Percentiles rank a stretch among this genome's conserved stretches.
These are phyloP conservation scores for Axis porcinus DNA, from an alignment of 2,113 vertebrate species.

Conservation along the genomic window DNA sequence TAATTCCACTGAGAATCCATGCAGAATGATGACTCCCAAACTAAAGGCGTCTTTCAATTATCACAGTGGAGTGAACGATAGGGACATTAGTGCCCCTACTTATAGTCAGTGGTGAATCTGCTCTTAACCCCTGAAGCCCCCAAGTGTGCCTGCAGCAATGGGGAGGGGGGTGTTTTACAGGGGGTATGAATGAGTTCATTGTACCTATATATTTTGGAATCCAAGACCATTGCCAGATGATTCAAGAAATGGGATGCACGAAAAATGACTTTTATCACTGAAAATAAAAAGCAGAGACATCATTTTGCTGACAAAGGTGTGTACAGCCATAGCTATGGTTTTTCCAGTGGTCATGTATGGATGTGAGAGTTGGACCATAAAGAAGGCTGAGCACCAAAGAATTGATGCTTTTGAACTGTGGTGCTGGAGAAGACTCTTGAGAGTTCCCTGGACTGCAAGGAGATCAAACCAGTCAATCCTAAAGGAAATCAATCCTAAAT, in stretches of 20 bases:
- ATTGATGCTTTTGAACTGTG: background rate
- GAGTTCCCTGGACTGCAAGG: background rate
- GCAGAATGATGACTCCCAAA: background rate
- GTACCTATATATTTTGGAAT: background rate
- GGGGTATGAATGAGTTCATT: background rate
- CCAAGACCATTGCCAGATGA: background rate
- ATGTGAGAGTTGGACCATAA: background rate
- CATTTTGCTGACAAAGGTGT: background rate
- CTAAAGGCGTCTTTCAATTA: background rate
- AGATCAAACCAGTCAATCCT: background rate
- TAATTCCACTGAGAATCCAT: background rate
- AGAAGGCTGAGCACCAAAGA: background rate
- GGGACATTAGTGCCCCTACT: background rate
- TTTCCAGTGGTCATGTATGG: background rate
- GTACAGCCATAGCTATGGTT: background rate
- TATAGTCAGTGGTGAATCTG: background rate
- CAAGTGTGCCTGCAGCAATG: background rate
- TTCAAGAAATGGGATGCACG: background rate
- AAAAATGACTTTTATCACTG: background rate
- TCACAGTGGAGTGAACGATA: background rate
- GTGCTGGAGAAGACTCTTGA: background rate
- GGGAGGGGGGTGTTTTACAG: background rate
- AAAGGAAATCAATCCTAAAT: background rate
- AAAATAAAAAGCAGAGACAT: background rate
- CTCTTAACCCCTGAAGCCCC: background rate